Evolutionary conservation across 2,113 vertebrate genomes (phyloP).

Genomic region (Zootoca vivipara): DNA sequence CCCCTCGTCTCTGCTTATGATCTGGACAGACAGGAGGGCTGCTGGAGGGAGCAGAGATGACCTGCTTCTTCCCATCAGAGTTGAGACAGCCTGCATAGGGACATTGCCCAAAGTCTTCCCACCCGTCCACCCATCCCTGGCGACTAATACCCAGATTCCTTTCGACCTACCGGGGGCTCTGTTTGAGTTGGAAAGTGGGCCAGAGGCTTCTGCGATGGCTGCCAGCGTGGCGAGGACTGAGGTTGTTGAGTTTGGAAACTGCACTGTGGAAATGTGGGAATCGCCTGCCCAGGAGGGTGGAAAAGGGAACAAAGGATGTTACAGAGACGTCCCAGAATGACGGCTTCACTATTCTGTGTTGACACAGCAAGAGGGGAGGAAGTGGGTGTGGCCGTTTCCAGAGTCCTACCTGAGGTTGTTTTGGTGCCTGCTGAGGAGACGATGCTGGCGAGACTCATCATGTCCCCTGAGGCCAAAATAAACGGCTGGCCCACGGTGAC

Average conservation of each 20-base stretch:
- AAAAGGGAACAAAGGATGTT: neutral
- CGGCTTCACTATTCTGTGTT: neutral
- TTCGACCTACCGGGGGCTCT: constrained; percentile 35
- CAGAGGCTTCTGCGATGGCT: constrained; percentile 65
- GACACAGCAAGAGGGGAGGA: too few species aligned
- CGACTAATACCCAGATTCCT: neutral
- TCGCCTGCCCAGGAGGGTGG: constrained; percentile 40
- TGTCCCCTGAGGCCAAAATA: constrained; percentile 78
- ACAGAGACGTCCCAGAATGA: neutral
- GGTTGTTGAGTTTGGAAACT: constrained; percentile 55
- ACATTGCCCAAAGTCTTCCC: neutral
- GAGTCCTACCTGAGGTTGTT: constrained; percentile 72
- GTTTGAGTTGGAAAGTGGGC: constrained; percentile 46
- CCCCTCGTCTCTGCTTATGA: neutral
- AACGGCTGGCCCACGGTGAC: constrained; percentile 69
- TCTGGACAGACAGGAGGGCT: neutral
- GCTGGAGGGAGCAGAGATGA: neutral
- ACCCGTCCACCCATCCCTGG: neutral
- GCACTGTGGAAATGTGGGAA: constrained; percentile 14
- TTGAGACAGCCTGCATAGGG: neutral
- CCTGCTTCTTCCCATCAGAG: neutral
- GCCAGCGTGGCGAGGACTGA: constrained; percentile 71
- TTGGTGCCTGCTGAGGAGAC: constrained; percentile 72
- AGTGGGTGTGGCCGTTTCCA: rapidly evolving
- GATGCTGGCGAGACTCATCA: constrained; percentile 80